Evolutionary conservation across 1,140 invertebrate species (phyloP), one percentile per base, ranked within the genome.

Genomic region (Trachymyrmex septentrionalis): DNA sequence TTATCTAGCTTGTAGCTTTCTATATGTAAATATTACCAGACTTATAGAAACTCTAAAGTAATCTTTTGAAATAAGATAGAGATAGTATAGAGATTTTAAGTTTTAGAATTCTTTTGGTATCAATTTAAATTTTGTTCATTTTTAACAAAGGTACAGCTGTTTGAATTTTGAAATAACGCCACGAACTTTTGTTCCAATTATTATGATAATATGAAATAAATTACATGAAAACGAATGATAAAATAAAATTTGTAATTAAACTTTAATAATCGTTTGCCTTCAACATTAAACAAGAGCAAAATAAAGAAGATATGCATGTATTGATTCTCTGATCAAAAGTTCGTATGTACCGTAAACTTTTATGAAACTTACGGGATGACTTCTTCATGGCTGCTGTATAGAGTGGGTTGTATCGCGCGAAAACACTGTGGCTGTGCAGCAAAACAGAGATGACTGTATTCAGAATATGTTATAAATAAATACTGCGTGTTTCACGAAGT

Each of bases 401-500:
- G 12, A 64, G 75, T 24, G 21, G 27, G 21, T 59, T 69, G 86
- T 78, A 69, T 69, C 55, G 64, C n/a, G 30, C 21, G 44, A 19
- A 61, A 77, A 48, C 16, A 71, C 14, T 72, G 63, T 57, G 80
- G 69, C 85, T 73, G 44, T 55, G 53, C 69, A 67, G 27, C 61
- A 55, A 63, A 88, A 84, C 73, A 72, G 59, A 63, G 55, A 82
- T 59, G 82, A 89, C 63, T 64, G 72, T 64, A 64, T 57, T 34
- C n/a, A 14, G 55, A 85, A 89, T 89, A 78, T 75, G 73, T 87
- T 75, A 38, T 77, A 78, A 85, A 85, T 85, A 85, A 85, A 84
- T 84, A 50, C 55, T 27, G 38, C 69, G 24, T 84, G 69, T 34
- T 55, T 82, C 19, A 10, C 24, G 7, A 73, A 82, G 80, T 84